Evolutionary conservation across 2,888 invertebrate genomes (phyloP).

Genomic region (Napeogenes inachia): DNA sequence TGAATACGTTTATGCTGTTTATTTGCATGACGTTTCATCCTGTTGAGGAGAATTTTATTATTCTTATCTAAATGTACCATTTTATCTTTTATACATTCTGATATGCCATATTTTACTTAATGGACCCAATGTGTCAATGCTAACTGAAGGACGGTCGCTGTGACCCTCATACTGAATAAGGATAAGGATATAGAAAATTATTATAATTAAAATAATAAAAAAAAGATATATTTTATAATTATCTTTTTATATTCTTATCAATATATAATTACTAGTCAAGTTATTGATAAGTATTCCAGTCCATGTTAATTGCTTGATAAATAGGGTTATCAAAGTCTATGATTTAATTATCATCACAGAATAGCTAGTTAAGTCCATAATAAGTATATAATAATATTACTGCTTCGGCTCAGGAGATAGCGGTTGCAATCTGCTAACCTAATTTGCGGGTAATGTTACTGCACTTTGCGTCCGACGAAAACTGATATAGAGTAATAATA

Average conservation of each 20-base stretch:
- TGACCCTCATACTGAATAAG: too few species aligned
- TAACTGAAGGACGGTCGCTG: too few species aligned
- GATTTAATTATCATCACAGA: slow-evolving; percentile 6
- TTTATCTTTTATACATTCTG: neutral
- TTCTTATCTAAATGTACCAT: slow-evolving; percentile 2
- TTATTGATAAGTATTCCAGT: too few species aligned
- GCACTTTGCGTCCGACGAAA: slow-evolving; percentile 51
- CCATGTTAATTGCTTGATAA: too few species aligned
- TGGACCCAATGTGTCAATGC: too few species aligned
- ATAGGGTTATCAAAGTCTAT: neutral
- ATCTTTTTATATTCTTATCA: too few species aligned
- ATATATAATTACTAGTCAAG: too few species aligned
- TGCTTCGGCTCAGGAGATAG: slow-evolving; percentile 52
- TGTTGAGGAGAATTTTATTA: neutral
- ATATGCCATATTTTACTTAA: too few species aligned
- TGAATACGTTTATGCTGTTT: slow-evolving; percentile 14
- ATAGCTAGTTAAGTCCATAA: slow-evolving; percentile 12
- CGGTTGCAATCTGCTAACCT: slow-evolving; percentile 60
- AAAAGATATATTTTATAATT: too few species aligned
- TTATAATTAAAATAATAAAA: too few species aligned
- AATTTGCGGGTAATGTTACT: slow-evolving; percentile 58
- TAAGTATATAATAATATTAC: slow-evolving; percentile 33
- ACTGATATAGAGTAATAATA: slow-evolving; percentile 45
- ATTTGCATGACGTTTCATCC: slow-evolving; percentile 5
- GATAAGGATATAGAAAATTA: too few species aligned